Conservation (phyloP, 2,888 invertebrate species). For the Pherbina coryleti region DNA sequence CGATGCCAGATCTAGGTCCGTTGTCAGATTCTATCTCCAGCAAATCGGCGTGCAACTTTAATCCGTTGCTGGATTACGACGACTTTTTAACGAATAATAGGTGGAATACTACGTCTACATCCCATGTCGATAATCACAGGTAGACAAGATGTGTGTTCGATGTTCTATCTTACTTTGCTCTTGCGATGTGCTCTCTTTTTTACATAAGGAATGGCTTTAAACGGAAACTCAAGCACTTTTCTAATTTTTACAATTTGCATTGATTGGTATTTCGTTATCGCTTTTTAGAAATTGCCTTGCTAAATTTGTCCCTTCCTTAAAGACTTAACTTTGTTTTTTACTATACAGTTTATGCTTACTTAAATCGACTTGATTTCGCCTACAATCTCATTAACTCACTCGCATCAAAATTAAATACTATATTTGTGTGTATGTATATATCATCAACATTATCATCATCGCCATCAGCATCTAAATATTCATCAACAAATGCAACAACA, state of each 20-base stretch:
- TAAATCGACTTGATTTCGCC: no score
- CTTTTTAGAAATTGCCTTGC: slow-evolving; percentile 5
- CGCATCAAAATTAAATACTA: background rate
- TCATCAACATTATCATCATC: slow-evolving; percentile 1
- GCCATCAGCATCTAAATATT: slow-evolving; percentile 13
- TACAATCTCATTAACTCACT: no score
- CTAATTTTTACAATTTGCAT: background rate
- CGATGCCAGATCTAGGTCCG: slow-evolving; percentile 14
- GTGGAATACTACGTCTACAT: background rate
- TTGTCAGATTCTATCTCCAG: slow-evolving; percentile 31
- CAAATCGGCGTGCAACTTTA: background rate
- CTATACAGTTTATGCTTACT: background rate
- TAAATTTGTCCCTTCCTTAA: background rate
- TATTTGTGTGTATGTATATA: slow-evolving; percentile 21
- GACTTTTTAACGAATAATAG: background rate
- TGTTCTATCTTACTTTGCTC: slow-evolving; percentile 24
- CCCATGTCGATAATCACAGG: slow-evolving; percentile 59
- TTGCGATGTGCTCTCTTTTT: slow-evolving; percentile 31
- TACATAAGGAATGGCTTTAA: background rate
- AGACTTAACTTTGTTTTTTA: background rate
- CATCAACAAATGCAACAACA: slow-evolving; percentile 12
- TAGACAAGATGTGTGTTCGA: slow-evolving; percentile 48
- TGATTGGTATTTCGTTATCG: background rate
- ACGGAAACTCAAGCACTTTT: background rate
- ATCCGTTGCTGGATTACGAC: slow-evolving; percentile 9